These are phyloP conservation scores for Drosophila elegans DNA, from an alignment of 1,140 invertebrate species.

Conservation along the genomic window DNA sequence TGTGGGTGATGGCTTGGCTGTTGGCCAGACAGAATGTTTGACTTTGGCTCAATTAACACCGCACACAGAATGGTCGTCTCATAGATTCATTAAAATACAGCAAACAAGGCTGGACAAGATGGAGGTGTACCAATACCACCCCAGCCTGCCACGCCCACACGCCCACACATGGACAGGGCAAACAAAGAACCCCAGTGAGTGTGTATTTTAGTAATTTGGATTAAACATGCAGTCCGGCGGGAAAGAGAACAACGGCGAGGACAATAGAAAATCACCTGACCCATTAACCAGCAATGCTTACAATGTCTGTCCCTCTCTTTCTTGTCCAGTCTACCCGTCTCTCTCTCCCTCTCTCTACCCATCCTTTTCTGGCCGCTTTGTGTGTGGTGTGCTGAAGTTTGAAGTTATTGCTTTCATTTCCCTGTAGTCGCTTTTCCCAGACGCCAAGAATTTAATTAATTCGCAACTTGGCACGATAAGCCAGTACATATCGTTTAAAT, in stretches of 20 bases:
- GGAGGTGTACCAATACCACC: slow-evolving; percentile 4
- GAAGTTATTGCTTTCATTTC: slow-evolving; percentile 78
- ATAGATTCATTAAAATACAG: slow-evolving; percentile 53
- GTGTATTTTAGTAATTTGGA: slow-evolving; percentile 80
- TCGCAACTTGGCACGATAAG: slow-evolving; percentile 38
- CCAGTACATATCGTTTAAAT: slow-evolving; percentile 20
- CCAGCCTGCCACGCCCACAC: slow-evolving; percentile 16
- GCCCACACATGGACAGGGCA: slow-evolving; percentile 7
- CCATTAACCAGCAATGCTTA: slow-evolving; percentile 71
- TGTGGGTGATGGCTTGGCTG: slow-evolving; percentile 25
- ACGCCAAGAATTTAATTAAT: slow-evolving; percentile 81
- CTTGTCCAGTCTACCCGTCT: background rate
- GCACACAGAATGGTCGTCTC: slow-evolving; percentile 45
- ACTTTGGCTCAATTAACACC: slow-evolving; percentile 54
- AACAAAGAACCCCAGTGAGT: slow-evolving; percentile 43
- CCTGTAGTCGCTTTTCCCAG: slow-evolving; percentile 50
- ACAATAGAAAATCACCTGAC: slow-evolving; percentile 80
- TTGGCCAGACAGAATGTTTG: slow-evolving; percentile 45
- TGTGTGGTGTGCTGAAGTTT: slow-evolving; percentile 52
- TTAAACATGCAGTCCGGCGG: slow-evolving; percentile 76
- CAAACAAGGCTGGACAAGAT: slow-evolving; percentile 45
- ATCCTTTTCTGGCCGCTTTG: background rate
- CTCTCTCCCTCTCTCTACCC: background rate
- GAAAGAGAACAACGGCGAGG: slow-evolving; percentile 54
- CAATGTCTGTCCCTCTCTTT: slow-evolving; percentile 10